Percentiles rank a stretch among this genome's conserved stretches.
These are phyloP conservation scores for Romanogobio albipinnatus DNA, from an alignment of 2,113 vertebrate species.

Conservation along the genomic window DNA sequence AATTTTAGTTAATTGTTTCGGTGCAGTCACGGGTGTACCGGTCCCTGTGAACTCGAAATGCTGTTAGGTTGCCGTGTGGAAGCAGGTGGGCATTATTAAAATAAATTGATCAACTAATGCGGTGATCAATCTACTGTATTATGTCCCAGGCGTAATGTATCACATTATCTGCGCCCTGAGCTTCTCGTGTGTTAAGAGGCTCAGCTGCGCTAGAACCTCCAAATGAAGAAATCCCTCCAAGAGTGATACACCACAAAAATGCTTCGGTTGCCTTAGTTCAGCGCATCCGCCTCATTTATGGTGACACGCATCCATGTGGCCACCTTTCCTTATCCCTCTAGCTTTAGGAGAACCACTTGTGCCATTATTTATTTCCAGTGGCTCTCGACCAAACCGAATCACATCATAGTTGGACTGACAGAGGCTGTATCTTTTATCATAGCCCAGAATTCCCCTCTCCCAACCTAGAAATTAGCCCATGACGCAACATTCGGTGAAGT, in stretches of 20 bases:
- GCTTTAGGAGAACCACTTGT: background rate
- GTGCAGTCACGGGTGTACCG: background rate
- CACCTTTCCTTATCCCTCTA: background rate
- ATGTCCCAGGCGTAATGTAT: slow-evolving; percentile 14
- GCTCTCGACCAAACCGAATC: slow-evolving; percentile 40
- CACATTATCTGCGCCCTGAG: slow-evolving; percentile 9
- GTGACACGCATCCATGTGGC: background rate
- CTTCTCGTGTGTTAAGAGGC: slow-evolving; percentile 20
- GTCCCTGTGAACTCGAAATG: background rate
- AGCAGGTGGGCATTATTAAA: slow-evolving; percentile 52
- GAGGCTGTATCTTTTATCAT: slow-evolving; percentile 4
- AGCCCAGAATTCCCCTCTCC: slow-evolving; percentile 36
- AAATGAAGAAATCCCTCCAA: slow-evolving; percentile 46
- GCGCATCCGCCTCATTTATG: background rate
- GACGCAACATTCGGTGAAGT: slow-evolving; percentile 30
- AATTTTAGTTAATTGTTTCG: background rate
- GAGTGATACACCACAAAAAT: slow-evolving; percentile 49
- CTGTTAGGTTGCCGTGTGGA: background rate
- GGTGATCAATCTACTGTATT: slow-evolving; percentile 41
- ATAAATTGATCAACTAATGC: slow-evolving; percentile 50
- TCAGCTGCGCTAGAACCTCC: slow-evolving; percentile 43
- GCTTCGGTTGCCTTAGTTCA: slow-evolving; percentile 54
- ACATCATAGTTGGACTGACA: slow-evolving; percentile 32
- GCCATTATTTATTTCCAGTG: slow-evolving; percentile 8
- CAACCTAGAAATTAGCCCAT: slow-evolving; percentile 46